Conservation (phyloP, 2,113 vertebrate species). For the rabbit (Oryctolagus cuniculus) region mOryCun1.1 NC_091443.1:86506501-86507000, state of each 20-base stretch:
- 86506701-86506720: too few relatives aligned
- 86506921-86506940: slow-evolving; percentile 39
- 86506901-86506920: background rate
- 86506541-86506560: too few relatives aligned
- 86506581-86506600: too few relatives aligned
- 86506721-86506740: too few relatives aligned
- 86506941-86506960: slow-evolving; percentile 34
- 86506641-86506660: too few relatives aligned
- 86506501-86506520: too few relatives aligned
- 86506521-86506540: too few relatives aligned
- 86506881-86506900: background rate
- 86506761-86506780: background rate
- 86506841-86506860: background rate
- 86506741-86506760: background rate
- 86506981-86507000: slow-evolving; percentile 86
- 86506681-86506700: too few relatives aligned
- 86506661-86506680: too few relatives aligned
- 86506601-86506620: too few relatives aligned
- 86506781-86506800: background rate
- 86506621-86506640: too few relatives aligned
- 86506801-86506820: background rate
- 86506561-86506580: too few relatives aligned
- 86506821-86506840: background rate
- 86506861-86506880: background rate
- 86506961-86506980: slow-evolving; percentile 80